Evolutionary conservation across 1,140 invertebrate species (phyloP).

Genomic region (Chlorops oryzae): DNA sequence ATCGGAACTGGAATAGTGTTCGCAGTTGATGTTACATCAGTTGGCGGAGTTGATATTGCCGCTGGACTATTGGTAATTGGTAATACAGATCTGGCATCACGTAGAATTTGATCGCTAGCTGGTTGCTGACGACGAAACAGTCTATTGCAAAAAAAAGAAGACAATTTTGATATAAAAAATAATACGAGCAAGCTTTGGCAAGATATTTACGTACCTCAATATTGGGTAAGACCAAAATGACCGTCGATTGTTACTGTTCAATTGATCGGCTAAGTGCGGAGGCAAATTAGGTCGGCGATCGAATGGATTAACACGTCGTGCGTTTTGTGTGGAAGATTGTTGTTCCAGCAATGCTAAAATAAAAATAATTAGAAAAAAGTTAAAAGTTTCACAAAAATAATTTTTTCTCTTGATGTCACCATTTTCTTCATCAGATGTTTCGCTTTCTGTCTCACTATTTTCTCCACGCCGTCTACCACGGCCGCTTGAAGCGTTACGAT

Average conservation of each 20-base stretch:
- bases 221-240: constrained; percentile 28
- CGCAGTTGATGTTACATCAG: constrained; percentile 19
- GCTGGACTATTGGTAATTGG: neutral
- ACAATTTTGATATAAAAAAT: neutral
- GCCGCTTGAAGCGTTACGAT: constrained; percentile 20
- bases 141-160: constrained; percentile 7
- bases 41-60: constrained; percentile 18
- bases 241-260: constrained; percentile 19
- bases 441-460: constrained; percentile 6
- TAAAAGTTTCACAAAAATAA: neutral
- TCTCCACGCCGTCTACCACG: constrained; percentile 32
- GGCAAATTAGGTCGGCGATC: constrained; percentile 39
- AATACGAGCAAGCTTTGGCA: neutral
- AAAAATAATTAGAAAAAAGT: neutral
- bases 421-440: constrained; percentile 43
- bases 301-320: constrained; percentile 40
- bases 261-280: constrained; percentile 28
- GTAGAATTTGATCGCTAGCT: constrained; percentile 30
- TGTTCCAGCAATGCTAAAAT: constrained; percentile 25
- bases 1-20: constrained; percentile 47
- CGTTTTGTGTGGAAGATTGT: constrained; percentile 15
- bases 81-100: constrained; percentile 3
- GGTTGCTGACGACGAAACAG: constrained; percentile 23
- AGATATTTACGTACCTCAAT: constrained; percentile 21
- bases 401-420: constrained; percentile 17